Evolutionary conservation across 2,797 vertebrate species (phyloP), one percentile per base, ranked within the genome.

Genomic region (Clamator glandarius): DNA sequence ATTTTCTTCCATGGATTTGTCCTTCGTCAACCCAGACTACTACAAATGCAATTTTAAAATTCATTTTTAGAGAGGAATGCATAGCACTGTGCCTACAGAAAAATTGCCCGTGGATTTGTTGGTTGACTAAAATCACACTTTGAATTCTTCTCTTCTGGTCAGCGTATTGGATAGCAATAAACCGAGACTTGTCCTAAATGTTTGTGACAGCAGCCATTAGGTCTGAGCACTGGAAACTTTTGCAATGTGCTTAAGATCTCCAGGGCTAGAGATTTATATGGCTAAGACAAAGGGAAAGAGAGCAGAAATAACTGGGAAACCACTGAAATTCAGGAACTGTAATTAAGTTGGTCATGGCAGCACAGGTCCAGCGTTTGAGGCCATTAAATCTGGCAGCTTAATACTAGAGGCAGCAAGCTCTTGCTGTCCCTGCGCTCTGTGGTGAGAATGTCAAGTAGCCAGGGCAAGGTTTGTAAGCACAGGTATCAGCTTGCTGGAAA

Each of bases 371-470:
- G 18, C 42, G 44, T 44, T 14, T 44, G 42, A 44, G 42, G 5
- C 46, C 35, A 44, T 67, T 85, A 83, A 77, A 57, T 87, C 68
- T 54, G 24, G 13, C 73, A 87, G 61, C 68, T 67, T 68, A 39
- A 70, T 35, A 42, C 21, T 29, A 58, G 35, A 85, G 54, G 42
- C 79, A 92, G 64, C 7, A 50, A 57, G 54, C 31, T 28, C n/a
- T 75, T 81, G 58, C 66, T 78, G 54, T 21, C 50, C 46, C 66
- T 84, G 39, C 24, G 64, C 5, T 1, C 50, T 70, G 62, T 35
- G 57, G 41, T 84, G 59, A 66, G 77, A 90, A 92, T 74, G 87
- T 89, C 64, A 92, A 87, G 80, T 5, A 87, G 26, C 41, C 64
- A 87, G 78, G 72, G 33, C 68, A 78, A 46, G 57, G 36, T 58